Evolutionary conservation across 2,888 invertebrate genomes (phyloP), one percentile per base, ranked within the genome.

Genomic region (Shargacucullia verbasci): DNA sequence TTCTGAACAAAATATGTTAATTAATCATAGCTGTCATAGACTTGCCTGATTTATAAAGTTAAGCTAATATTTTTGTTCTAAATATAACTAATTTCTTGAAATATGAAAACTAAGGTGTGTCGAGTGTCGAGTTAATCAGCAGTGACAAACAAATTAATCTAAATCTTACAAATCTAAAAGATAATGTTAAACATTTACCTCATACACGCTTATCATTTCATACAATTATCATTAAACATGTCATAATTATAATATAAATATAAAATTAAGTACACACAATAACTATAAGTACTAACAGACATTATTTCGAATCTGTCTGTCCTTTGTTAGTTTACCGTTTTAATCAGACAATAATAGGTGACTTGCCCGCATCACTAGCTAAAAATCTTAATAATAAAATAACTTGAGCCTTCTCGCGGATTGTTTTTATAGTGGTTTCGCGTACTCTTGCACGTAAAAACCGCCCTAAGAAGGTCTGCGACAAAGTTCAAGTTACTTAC

Each of bases 181-280:
- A 65, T 65, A 49, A 69, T 47, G 31, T 47, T 25, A 49, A 41
- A 48, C 54, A 69, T 62, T 41, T 15, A 53, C 29, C 31, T 27
- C 41, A 49, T 45, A 45, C 7, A 63, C 12, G 52, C 15, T 20
- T 40, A 48, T 46, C 48, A 44, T 37, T 40, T 38, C 48, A 35
- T 20, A 25, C 34, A 41, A 70, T 33, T 33, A 2, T 49, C 25
- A 9, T 6, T 63, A 53, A 34, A 61, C 38, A 27, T 20, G 20
- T 12, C 33, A 15, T 35, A n/a, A n/a, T n/a, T n/a, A n/a, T n/a
- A n/a, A n/a, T n/a, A 46, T n/a, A 46, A 47, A 68, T 50, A 2
- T 6, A 61, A 44, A 61, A 68, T 40, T 45, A 62, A 69, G 38
- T 61, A 52, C 43, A 11, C 29, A 41, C 0, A 34, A 37, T 34